Conservation (phyloP, 2,797 vertebrate species). For the Schizopygopsis malacanthus region DNA sequence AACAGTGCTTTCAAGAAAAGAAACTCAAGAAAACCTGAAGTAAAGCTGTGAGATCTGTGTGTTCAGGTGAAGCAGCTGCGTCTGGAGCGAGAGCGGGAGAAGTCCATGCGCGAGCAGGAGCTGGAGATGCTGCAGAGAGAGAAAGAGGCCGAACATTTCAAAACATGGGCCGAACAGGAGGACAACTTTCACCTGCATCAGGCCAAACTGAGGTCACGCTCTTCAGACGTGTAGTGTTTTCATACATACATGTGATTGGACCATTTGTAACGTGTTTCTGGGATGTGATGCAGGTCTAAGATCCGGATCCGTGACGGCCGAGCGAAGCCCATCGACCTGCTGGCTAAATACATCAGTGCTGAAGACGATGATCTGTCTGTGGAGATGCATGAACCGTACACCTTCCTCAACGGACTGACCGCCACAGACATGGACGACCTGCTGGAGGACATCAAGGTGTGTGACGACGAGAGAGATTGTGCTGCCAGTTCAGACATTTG, state of each 20-base stretch:
- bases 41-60: constrained; percentile 19
- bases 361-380: constrained; percentile 96
- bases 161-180: constrained; percentile 98
- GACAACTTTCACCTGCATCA: constrained; percentile 98
- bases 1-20: background rate
- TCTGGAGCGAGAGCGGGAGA: constrained; percentile 94
- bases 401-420: constrained; percentile 94
- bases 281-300: constrained; percentile 84
- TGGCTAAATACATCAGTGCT: constrained; percentile 97
- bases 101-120: constrained; percentile 95
- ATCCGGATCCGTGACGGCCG: constrained; percentile 95
- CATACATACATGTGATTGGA: background rate
- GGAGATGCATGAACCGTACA: constrained; percentile 98
- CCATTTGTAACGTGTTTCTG: background rate
- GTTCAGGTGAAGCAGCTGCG: constrained; percentile 94
- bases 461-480: background rate
- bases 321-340: constrained; percentile 94
- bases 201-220: constrained; percentile 89
- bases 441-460: constrained; percentile 96
- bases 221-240: background rate
- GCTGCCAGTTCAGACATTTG: background rate
- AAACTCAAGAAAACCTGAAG: background rate
- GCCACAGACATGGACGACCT: constrained; percentile 98
- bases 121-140: constrained; percentile 97
- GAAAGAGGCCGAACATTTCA: constrained; percentile 98